Base-by-base conservation (phyloP, 2,888 invertebrate species). In the Dugesia japonica region DNA sequence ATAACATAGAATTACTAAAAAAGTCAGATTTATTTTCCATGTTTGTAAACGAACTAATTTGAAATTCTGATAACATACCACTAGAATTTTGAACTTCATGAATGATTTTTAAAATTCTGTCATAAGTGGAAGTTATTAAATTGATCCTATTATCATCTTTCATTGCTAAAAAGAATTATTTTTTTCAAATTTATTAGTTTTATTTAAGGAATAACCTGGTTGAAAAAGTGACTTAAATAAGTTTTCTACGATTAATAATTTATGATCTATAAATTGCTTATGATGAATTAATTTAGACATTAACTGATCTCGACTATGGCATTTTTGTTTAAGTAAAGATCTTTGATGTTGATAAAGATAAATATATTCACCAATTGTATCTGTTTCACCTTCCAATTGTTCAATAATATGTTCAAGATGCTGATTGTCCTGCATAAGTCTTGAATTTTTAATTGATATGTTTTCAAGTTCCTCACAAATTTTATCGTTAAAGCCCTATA, bases 351-450 rank as follows among this genome's bases (percentile, higher is more conserved):
- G 97, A 85, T 98, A 98, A 71, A 98, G 86, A 0, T 94, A 89
- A 56, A 97, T 91, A 85, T 97, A 98, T 86, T 98, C 97, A 17
- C 94, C 94, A 81, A 95, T 94, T 0, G 95, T 95, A 83, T 95
- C 95, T 0, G 94, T 94, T 88, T 95, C 95, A 79, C 91, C 89
- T 86, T 95, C 94, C 74, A 95, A 86, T 82, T 95, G 94, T 80
- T 91, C 86, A 77, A 94, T 92, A 75, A 94, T 88, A 86, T 95
- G 94, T 84, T 97, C 95, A 76, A 97, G 86, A 20, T 23, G n/a
- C n/a, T 56, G 56, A 56, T 56, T 56, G 4, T 56, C 56, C 17
- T 56, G 4, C 4, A 56, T 56, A 7, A 56, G 23, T 56, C 4
- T 9, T 56, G n/a, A 4, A 56, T 56, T 56, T 56, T 56, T 56